Evolutionary conservation across 1,140 invertebrate genomes (phyloP).

Genomic region (Aplysia californica): DNA sequence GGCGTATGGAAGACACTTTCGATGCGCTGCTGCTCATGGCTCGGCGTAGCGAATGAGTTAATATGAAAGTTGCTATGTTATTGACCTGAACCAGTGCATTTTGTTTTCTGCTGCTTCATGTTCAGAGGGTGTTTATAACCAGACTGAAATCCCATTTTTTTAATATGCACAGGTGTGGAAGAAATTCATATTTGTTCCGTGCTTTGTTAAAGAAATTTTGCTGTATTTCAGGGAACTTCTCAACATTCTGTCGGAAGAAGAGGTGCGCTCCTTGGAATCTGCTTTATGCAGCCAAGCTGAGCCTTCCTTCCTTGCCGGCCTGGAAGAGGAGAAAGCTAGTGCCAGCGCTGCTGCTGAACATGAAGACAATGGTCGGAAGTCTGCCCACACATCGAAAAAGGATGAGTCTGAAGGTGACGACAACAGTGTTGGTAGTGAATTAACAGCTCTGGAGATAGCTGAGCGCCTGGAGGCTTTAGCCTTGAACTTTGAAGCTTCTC

Average conservation of each 20-base stretch:
- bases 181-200: too few relatives aligned
- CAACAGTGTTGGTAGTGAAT: slow-evolving; percentile 21
- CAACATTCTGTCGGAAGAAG: slow-evolving; percentile 85
- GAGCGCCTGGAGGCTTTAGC: slow-evolving; percentile 26
- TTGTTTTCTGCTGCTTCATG: too few relatives aligned
- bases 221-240: slow-evolving; percentile 78
- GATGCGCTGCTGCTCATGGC: too few relatives aligned
- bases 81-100: too few relatives aligned
- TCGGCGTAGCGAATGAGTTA: too few relatives aligned
- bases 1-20: too few relatives aligned
- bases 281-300: slow-evolving; percentile 92
- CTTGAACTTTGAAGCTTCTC: slow-evolving; percentile 21
- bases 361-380: neutral
- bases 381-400: neutral
- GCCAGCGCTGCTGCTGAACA: neutral
- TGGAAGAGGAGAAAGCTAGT: slow-evolving; percentile 30
- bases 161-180: too few relatives aligned
- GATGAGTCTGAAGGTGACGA: slow-evolving; percentile 7
- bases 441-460: slow-evolving; percentile 26
- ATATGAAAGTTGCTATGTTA: too few relatives aligned
- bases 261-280: slow-evolving; percentile 87
- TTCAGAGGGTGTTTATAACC: too few relatives aligned
- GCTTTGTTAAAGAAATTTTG: too few relatives aligned
- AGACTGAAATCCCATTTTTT: too few relatives aligned
- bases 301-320: slow-evolving; percentile 58